Evolutionary conservation across 2,797 vertebrate genomes (phyloP).

Genomic region (Podarcis siculus): DNA sequence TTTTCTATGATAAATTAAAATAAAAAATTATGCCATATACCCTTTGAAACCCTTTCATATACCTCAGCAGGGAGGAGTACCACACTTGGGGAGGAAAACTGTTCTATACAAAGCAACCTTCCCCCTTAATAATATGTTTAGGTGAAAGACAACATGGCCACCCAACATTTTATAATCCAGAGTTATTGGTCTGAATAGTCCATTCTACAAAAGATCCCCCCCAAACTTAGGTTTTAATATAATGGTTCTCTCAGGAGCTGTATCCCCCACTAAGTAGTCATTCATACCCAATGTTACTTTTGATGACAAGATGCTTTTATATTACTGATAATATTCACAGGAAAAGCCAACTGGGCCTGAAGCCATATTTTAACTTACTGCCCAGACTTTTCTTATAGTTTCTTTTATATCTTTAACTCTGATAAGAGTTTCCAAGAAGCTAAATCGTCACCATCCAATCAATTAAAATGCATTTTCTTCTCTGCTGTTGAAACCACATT

Average conservation of each 20-base stretch:
- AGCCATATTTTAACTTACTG: too few relatives aligned
- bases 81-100: too few relatives aligned
- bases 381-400: too few relatives aligned
- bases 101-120: background rate
- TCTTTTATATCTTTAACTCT: too few relatives aligned
- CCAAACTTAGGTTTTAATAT: background rate
- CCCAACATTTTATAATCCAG: background rate
- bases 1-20: too few relatives aligned
- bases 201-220: background rate
- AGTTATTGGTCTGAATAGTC: background rate
- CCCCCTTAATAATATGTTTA: background rate
- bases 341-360: background rate
- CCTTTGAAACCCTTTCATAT: too few relatives aligned
- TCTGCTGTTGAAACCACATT: too few relatives aligned
- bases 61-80: too few relatives aligned
- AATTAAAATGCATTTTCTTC: too few relatives aligned
- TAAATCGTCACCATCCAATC: too few relatives aligned
- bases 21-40: too few relatives aligned
- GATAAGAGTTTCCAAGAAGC: too few relatives aligned
- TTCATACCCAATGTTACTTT: background rate
- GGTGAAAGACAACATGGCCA: background rate
- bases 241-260: background rate
- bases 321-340: background rate
- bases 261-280: background rate
- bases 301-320: background rate